Evolutionary conservation across 23 tunicate genomes (phyloP), one percentile per base, ranked within the genome.

Genomic region (Botrylloides violaceus): DNA sequence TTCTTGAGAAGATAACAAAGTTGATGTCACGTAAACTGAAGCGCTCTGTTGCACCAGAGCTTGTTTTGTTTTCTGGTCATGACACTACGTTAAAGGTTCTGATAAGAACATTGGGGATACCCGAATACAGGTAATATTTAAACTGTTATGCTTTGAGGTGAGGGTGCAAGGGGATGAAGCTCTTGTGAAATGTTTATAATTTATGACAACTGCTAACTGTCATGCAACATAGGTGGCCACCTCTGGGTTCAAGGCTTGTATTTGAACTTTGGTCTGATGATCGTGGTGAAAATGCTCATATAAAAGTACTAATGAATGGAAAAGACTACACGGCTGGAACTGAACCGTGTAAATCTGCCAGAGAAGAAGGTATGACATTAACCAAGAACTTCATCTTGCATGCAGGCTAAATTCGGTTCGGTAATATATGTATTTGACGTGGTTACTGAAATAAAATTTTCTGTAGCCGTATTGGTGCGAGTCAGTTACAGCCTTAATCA

Each of bases 201-300:
- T 12, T 59, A 6, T 59, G 64, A 59, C 29, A 7, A 6, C 7
- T 9, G 9, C 30, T 23, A 7, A 7, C 19, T 7, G 64, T 59
- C 64, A 7, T 23, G 27, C 28, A 59, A 43, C 53, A 43, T 23
- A 88, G 96, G 58, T 81, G 88, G 88, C 96, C 96, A 9, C 78
- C 76, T 1, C 50, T 88, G 37, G 96, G 79, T 3, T 61, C 88
- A 32, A 71, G 88, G 23, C 77, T 88, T 63, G 88, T 88, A 39
- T 88, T 88, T 73, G 96, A 88, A 79, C 68, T 88, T 27, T 88
- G 96, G 96, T 4, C 37, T 20, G 80, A 81, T 70, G 7, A 21
- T 37, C 26, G 2, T 5, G 34, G 22, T 7, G 58, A 55, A 2
- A 43, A 43, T 20, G 71, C 73, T 37, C 81, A 57, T 64, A 34